phyloP scores from a whole-genome alignment of 2,888 invertebrate species.

The Ophioninae sp. region DNA sequence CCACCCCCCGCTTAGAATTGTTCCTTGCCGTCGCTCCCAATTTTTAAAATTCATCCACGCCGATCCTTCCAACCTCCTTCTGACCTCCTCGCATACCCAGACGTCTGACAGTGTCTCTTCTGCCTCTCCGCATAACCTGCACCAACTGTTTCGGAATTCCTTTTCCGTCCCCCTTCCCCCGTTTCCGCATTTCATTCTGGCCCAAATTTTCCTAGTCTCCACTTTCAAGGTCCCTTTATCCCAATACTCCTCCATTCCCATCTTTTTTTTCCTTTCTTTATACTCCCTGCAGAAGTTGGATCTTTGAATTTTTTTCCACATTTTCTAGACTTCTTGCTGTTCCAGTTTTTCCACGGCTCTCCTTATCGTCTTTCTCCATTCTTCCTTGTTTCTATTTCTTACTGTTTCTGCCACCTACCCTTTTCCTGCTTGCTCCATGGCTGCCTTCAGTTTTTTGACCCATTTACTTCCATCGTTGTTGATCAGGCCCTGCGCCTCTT shows the following conservation, averaged over 20 bases:
- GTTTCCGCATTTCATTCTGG: neutral
- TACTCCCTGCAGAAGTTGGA: neutral
- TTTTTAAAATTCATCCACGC: no score
- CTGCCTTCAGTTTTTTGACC: no score
- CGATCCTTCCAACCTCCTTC: no score
- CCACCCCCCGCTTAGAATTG: no score
- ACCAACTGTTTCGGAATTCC: neutral
- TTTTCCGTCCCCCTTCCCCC: neutral
- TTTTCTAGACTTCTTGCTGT: neutral
- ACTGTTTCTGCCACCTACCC: no score
- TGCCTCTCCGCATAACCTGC: neutral
- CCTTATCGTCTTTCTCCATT: no score
- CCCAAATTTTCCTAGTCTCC: neutral
- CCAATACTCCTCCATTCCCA: constrained; percentile 1
- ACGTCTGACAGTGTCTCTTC: neutral
- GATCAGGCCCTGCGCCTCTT: neutral
- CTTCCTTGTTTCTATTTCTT: no score
- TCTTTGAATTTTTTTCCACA: neutral
- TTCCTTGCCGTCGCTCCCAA: no score
- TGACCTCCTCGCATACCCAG: neutral
- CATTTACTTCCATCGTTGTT: neutral
- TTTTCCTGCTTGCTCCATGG: no score
- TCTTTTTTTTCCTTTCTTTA: neutral
- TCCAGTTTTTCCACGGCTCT: no score
- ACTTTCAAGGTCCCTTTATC: neutral